Conservation (phyloP, 2,797 vertebrate species). For the Erpetoichthys calabaricus region DNA sequence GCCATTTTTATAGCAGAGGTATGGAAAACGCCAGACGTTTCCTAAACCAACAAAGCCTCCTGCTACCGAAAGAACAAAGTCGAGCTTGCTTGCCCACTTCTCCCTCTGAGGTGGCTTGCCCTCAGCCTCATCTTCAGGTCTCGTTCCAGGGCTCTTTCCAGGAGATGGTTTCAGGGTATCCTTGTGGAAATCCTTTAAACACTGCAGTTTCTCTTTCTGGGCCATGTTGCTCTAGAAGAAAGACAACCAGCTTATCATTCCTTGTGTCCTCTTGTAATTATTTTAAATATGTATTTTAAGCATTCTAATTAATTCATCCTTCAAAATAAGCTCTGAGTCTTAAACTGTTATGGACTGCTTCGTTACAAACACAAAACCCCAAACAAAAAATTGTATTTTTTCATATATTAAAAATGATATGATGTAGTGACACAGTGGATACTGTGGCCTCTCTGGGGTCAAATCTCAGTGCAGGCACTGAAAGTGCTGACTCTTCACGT, state of each 20-base stretch:
- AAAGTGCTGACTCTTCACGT: too few relatives aligned
- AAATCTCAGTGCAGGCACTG: too few relatives aligned
- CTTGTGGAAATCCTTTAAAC: conserved; percentile 96
- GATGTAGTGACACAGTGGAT: too few relatives aligned
- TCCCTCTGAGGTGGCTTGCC: conserved; percentile 86
- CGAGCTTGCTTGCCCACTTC: conserved; percentile 97
- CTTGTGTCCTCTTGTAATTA: too few relatives aligned
- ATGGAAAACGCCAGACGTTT: conserved; percentile 95
- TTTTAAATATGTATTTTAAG: too few relatives aligned
- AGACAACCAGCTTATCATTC: not conserved
- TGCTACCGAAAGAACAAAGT: conserved; percentile 93
- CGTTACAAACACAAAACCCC: too few relatives aligned
- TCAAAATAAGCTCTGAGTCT: too few relatives aligned
- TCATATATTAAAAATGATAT: too few relatives aligned
- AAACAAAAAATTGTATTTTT: too few relatives aligned
- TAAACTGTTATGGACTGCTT: too few relatives aligned
- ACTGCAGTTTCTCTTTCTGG: conserved; percentile 94
- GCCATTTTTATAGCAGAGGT: conserved; percentile 98
- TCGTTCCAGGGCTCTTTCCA: conserved; percentile 86
- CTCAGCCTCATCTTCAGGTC: conserved; percentile 90
- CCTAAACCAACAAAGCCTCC: conserved; percentile 95
- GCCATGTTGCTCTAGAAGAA: conserved; percentile 56
- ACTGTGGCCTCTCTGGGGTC: too few relatives aligned
- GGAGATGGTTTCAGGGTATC: conserved; percentile 94
- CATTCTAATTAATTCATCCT: too few relatives aligned